Evolutionary conservation across 1,140 invertebrate species (phyloP), one percentile per base, ranked within the genome.

Genomic region (Homarus americanus): DNA sequence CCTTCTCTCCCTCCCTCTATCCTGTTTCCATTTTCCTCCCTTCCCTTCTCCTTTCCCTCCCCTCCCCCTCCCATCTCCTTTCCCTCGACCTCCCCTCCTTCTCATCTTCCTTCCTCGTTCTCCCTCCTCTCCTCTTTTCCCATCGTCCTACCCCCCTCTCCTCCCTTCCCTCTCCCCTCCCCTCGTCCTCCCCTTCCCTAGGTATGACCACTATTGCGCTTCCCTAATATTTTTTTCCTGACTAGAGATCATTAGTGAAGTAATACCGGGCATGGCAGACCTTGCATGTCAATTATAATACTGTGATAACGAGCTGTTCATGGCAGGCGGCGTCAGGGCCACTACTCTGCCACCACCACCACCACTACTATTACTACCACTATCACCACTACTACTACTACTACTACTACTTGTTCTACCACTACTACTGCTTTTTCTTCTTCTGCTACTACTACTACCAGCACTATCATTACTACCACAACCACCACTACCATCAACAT

Each of bases 261-360:
- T 83, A 83, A 83, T 83, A 83, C 63, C 53, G 17, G 12, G 82
- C 58, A 41, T 66, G 28, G 82, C 36, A 32, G 53, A 40, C 82
- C 82, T 83, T 28, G 82, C 82, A 69, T 83, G 82, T 69, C 82
- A 41, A 69, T 69, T 83, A 83, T 66, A 83, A 69, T 83, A 83
- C 80, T 36, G 32, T 83, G 32, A 83, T 83, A 83, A 83, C 49
- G 58, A 83, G 20, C 53, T 83, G 82, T 83, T 66, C 58, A 83
- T 63, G 82, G 58, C 34, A 15, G 17, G n/a, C 63, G n/a, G 24
- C 44, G n/a, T 15, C 63, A 69, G n/a, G 63, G 38, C 32, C 53
- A 69, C 63, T n/a, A 53, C 82, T 2, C 17, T 5, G 44, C 73
- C 36, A 38, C 34, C 34, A 41, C 36, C 34, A 24, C 36, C 36